Base-by-base conservation (phyloP, 2,797 vertebrate species). In the Phoebastria nigripes region DNA sequence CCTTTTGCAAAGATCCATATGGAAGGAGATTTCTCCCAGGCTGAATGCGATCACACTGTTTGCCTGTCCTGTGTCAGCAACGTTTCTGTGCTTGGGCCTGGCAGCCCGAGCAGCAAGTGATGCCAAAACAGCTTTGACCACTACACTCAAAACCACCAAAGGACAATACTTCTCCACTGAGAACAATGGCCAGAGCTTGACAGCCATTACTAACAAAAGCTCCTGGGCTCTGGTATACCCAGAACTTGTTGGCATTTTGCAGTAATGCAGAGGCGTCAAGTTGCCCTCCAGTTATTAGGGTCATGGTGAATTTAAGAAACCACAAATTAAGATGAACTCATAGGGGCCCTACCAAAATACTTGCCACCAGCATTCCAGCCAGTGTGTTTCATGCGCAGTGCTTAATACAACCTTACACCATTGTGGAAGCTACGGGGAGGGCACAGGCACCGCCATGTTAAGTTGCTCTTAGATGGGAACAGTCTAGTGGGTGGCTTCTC, bases 121-220 rank as follows among this genome's bases (percentile, higher is more conserved):
- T 90, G 86, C 90, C 92, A 94, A 76, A 95, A 46, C 33, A 69
- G 39, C 85, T 95, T 92, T 96, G 86, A 93, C 51, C 66, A 35
- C 46, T 79, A 58, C 56, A 61, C 55, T 77, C 73, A 72, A 70
- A 79, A 73, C 5, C 25, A 51, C 12, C 12, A n/a, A 94, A 93
- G 46, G 51, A 65, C 80, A 88, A 83, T 63, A 58, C 6, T 69
- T 90, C 73, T 87, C 15, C 41, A 21, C 28, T 33, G 33, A 72
- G 74, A 93, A 84, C 56, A 88, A 84, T 47, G 47, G 25, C 47
- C 61, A 76, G 77, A 79, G 15, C 46, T 83, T 81, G 69, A 61
- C 58, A 93, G 61, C 24, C 24, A 42, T 79, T 87, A 83, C 59
- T 85, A 49, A 88, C 44, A 79, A 71, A 89, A 94, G n/a, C 17